Percentiles rank a stretch among this genome's conserved stretches.
Evolutionary conservation across 2,888 invertebrate genomes (phyloP).

Genomic region (Dynastes maya): DNA sequence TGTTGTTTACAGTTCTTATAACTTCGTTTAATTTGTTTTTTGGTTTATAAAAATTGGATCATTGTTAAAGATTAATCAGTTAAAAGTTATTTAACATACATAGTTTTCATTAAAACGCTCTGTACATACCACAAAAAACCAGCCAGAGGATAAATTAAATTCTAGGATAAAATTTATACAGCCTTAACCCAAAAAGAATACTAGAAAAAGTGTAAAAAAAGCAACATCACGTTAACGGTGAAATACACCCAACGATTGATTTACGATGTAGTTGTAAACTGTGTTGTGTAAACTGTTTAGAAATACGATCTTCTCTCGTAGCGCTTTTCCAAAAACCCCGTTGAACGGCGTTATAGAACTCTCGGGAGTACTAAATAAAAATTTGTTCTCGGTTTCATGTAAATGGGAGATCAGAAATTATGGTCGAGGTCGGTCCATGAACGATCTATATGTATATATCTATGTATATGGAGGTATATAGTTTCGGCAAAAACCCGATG

Average conservation of each 20-base stretch:
- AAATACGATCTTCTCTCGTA: slow-evolving; percentile 2
- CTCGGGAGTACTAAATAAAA: slow-evolving; percentile 48
- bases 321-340: not conserved
- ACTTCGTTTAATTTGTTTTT: too few relatives aligned
- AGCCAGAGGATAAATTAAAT: not conserved
- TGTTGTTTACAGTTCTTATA: too few relatives aligned
- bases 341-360: slow-evolving; percentile 33
- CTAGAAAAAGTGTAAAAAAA: not conserved
- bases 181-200: not conserved
- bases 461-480: not conserved
- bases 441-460: not conserved
- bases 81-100: too few relatives aligned
- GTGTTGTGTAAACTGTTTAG: slow-evolving; percentile 35
- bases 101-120: too few relatives aligned
- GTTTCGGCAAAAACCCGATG: not conserved
- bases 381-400: slow-evolving; percentile 48
- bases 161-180: slow-evolving; percentile 7
- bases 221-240: slow-evolving; percentile 3
- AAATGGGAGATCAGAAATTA: slow-evolving; percentile 48
- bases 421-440: slow-evolving; percentile 10
- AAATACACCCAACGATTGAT: slow-evolving; percentile 28
- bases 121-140: not conserved
- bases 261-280: slow-evolving; percentile 28
- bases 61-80: too few relatives aligned
- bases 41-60: too few relatives aligned